Conservation (phyloP, 2,888 invertebrate genomes). For the Drosophila tanythrix region DNA sequence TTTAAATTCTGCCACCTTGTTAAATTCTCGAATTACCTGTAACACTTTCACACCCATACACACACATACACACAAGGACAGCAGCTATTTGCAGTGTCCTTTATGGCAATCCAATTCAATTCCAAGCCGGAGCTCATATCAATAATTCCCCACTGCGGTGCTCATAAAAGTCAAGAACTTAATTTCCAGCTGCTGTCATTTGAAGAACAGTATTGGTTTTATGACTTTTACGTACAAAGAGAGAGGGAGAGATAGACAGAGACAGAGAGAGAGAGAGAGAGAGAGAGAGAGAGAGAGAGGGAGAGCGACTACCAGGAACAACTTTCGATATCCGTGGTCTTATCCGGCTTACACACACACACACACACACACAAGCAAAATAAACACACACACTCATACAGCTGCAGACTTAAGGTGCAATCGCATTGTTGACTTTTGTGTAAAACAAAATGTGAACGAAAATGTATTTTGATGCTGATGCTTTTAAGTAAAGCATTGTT, state of each 20-base stretch:
- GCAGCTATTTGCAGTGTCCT: constrained; percentile 22
- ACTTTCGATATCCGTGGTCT: constrained; percentile 77
- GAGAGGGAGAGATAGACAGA: not conserved
- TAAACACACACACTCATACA: constrained; percentile 11
- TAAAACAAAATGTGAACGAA: constrained; percentile 78
- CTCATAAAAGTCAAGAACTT: constrained; percentile 79
- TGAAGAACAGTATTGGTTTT: constrained; percentile 76
- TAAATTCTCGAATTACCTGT: constrained; percentile 43
- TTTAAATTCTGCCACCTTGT: constrained; percentile 30
- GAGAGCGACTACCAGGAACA: constrained; percentile 54
- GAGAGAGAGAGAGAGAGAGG: not conserved
- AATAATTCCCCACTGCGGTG: constrained; percentile 75
- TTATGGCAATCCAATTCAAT: constrained; percentile 57
- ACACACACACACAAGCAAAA: constrained; percentile 11
- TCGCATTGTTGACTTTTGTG: constrained; percentile 77
- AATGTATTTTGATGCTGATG: constrained; percentile 73
- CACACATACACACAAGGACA: not conserved
- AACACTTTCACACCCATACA: constrained; percentile 35
- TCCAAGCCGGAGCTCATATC: constrained; percentile 62
- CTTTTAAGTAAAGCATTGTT: constrained; percentile 69
- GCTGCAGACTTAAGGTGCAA: constrained; percentile 36
- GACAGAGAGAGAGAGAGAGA: not conserved
- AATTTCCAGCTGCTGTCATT: constrained; percentile 77
- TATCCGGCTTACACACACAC: constrained; percentile 59
- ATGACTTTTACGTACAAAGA: constrained; percentile 50